phyloP scores from a whole-genome alignment of 2,888 invertebrate genomes.

The Ceraclea dissimilis region DNA sequence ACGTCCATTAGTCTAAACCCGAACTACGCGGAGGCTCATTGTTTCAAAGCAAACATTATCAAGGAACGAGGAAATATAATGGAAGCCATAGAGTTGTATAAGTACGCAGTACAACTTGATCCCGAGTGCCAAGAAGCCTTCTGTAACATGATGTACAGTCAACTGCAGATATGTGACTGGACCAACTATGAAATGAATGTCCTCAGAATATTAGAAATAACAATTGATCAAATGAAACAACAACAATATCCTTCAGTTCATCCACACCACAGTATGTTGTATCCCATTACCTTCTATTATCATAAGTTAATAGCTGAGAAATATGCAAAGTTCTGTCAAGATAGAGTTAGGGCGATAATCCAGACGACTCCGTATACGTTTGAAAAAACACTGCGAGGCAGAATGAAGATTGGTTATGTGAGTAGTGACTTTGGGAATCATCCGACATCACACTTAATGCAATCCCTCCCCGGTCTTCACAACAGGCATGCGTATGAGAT shows the following conservation, averaged over 20 bases:
- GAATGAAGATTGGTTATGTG: conserved; percentile 80
- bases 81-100: conserved; percentile 88
- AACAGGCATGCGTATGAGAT: conserved; percentile 69
- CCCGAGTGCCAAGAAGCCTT: conserved; percentile 93
- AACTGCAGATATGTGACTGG: conserved; percentile 94
- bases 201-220: conserved; percentile 80
- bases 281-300: conserved; percentile 77
- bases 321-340: conserved; percentile 84
- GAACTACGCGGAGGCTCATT: conserved; percentile 91
- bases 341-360: conserved; percentile 50
- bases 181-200: conserved; percentile 81
- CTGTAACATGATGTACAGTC: conserved; percentile 87
- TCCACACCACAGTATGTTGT: conserved; percentile 93
- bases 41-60: conserved; percentile 88
- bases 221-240: conserved; percentile 83
- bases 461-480: conserved; percentile 87
- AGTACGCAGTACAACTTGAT: conserved; percentile 60
- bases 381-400: conserved; percentile 49
- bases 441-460: conserved; percentile 93
- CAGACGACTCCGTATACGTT: conserved; percentile 67
- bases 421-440: conserved; percentile 94
- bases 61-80: conserved; percentile 92
- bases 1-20: conserved; percentile 92
- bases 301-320: conserved; percentile 83
- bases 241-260: conserved; percentile 88